These are phyloP conservation scores for Telmatochromis sp. DNA, from an alignment of 2,113 vertebrate genomes.

Conservation along the genomic window DNA sequence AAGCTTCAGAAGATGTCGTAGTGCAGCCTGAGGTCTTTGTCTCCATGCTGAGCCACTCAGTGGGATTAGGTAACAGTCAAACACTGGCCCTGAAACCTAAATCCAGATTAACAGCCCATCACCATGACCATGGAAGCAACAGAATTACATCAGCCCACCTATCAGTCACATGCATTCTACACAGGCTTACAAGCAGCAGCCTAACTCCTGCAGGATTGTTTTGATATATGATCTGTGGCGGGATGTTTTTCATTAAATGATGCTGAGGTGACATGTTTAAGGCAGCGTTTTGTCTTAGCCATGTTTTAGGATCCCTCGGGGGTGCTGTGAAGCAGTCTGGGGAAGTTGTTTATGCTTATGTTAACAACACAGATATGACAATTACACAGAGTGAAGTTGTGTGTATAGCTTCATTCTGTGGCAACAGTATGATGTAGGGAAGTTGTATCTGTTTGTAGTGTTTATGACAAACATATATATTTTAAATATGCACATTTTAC, in stretches of 20 bases:
- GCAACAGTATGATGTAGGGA: neutral
- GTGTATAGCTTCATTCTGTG: neutral
- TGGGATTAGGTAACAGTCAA: slow-evolving; percentile 42
- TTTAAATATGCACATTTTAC: neutral
- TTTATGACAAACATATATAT: neutral
- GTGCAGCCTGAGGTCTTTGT: neutral
- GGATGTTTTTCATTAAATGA: slow-evolving; percentile 14
- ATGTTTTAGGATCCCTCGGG: neutral
- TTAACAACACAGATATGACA: neutral
- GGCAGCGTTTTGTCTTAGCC: neutral
- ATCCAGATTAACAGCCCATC: slow-evolving; percentile 63
- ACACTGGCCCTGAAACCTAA: slow-evolving; percentile 45
- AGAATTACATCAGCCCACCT: slow-evolving; percentile 44
- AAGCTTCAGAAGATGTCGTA: neutral
- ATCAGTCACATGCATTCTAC: slow-evolving; percentile 33
- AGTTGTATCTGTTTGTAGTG: neutral
- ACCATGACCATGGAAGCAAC: slow-evolving; percentile 9
- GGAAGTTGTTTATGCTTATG: neutral
- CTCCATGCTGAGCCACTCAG: slow-evolving; percentile 32
- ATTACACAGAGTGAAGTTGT: neutral
- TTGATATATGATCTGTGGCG: neutral
- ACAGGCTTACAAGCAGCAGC: neutral
- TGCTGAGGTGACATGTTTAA: slow-evolving; percentile 7
- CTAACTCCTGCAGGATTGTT: slow-evolving; percentile 11
- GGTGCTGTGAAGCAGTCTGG: neutral